phyloP scores from a whole-genome alignment of 2,113 vertebrate genomes.

The Hyla sarda region DNA sequence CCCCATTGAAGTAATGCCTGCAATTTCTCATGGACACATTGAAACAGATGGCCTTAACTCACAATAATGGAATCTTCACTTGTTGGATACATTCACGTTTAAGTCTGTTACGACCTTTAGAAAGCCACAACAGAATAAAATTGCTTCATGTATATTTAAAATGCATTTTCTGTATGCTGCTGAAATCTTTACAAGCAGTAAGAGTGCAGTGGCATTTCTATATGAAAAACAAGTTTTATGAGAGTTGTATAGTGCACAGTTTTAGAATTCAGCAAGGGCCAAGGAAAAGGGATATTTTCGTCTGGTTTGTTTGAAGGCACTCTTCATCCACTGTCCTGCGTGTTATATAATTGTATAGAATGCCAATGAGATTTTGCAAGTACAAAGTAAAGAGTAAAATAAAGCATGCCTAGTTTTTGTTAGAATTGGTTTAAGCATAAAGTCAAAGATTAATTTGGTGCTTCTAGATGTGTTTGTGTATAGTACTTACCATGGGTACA shows the following conservation, averaged over 20 bases:
- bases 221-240: not conserved
- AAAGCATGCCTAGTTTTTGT: too few species aligned
- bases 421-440: not conserved
- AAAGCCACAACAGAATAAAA: not conserved
- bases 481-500: too few species aligned
- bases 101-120: not conserved
- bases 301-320: too few species aligned
- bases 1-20: constrained; percentile 38
- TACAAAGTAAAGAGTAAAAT: too few species aligned
- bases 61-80: not conserved
- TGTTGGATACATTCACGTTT: not conserved
- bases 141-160: not conserved
- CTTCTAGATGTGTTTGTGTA: too few species aligned
- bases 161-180: not conserved
- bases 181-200: not conserved
- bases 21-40: not conserved
- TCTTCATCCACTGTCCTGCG: too few species aligned
- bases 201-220: not conserved
- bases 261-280: too few species aligned
- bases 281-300: too few species aligned
- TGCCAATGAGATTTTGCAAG: too few species aligned
- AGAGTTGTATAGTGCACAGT: too few species aligned
- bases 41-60: not conserved
- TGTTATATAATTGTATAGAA: too few species aligned
- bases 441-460: not conserved